Conservation (phyloP, 2,797 vertebrate genomes). For the Pangasius djambal region DNA sequence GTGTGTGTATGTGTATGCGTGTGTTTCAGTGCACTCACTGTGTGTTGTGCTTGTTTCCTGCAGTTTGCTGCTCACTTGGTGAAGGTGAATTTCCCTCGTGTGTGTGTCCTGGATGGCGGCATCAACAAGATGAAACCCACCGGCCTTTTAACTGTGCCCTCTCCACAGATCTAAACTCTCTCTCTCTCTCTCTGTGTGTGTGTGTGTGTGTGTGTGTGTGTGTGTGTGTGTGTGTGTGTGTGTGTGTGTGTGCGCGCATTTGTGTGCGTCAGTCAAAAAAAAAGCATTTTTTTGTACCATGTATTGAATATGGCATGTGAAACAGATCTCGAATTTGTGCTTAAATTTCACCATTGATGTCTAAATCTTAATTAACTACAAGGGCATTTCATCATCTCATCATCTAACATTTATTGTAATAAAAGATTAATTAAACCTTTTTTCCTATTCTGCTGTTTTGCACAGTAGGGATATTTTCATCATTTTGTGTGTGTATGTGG, state of each 20-base stretch:
- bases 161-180: conserved; percentile 88
- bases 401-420: neutral
- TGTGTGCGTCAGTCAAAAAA: neutral
- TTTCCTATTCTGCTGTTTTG: neutral
- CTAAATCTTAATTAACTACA: neutral
- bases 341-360: neutral
- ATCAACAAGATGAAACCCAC: conserved; percentile 97
- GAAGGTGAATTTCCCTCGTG: conserved; percentile 87
- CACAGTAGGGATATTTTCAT: neutral
- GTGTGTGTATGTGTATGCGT: neutral
- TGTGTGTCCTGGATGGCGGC: conserved; percentile 93
- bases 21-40: neutral
- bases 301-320: neutral
- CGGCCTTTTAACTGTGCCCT: conserved; percentile 92
- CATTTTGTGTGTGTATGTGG: neutral
- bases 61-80: conserved; percentile 93
- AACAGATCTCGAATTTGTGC: neutral
- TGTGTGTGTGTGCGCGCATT: too few relatives aligned
- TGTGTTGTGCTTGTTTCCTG: conserved; percentile 40
- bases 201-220: too few relatives aligned
- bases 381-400: conserved; percentile 4
- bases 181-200: too few relatives aligned
- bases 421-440: neutral
- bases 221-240: too few relatives aligned
- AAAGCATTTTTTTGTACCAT: neutral